A percentile compares a stretch with the other conserved stretches of the same genome.
phyloP scores from a whole-genome alignment of 2,113 vertebrate species.

The Tetrax tetrax region DNA sequence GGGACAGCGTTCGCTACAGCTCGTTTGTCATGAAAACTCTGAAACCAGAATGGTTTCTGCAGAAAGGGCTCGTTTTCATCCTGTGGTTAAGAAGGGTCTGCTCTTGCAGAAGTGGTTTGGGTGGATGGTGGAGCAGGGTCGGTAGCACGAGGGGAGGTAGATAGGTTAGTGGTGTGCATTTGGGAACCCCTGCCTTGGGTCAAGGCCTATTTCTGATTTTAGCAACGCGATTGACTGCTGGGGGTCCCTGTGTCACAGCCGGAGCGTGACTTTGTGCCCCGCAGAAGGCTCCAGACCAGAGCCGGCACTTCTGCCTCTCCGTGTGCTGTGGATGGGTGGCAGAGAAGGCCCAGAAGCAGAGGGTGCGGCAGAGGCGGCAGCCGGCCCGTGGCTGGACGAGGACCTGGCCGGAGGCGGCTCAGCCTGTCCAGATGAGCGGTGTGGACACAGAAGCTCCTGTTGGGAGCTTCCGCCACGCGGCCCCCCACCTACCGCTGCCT shows the following conservation, averaged over 20 bases:
- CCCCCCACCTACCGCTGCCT: neutral
- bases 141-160: rapidly evolving
- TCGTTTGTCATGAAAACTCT: neutral
- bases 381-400: rapidly evolving
- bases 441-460: neutral
- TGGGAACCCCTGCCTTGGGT: neutral
- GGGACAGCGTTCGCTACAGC: neutral
- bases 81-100: neutral
- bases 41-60: neutral
- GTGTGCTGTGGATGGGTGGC: neutral
- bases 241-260: neutral
- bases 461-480: neutral
- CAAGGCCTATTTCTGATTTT: neutral
- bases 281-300: neutral
- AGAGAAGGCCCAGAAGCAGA: neutral
- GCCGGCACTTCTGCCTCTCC: neutral
- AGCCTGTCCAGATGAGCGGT: rapidly evolving
- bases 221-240: neutral
- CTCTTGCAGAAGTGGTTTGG: neutral
- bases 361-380: too few relatives aligned
- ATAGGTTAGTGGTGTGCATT: neutral
- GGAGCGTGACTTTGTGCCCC: neutral
- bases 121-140: rapidly evolving
- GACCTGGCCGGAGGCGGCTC: neutral
- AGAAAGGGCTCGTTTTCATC: neutral